phyloP scores from a whole-genome alignment of 2,888 invertebrate genomes.

The Ennomos erosarius region DNA sequence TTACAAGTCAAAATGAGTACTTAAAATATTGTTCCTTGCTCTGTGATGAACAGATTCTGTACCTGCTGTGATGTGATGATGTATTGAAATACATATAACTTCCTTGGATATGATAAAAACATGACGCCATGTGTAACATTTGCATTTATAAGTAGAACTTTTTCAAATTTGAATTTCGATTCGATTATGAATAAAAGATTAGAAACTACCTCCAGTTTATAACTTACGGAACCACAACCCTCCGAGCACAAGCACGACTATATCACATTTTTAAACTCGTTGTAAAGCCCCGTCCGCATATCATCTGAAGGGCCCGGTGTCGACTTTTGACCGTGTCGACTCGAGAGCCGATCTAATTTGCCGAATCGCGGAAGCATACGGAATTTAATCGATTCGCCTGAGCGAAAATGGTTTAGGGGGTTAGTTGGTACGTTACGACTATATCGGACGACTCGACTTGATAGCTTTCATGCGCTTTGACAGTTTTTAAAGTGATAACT shows the following conservation, averaged over 20 bases:
- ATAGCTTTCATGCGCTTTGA: conserved; percentile 27
- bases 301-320: conserved; percentile 70
- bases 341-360: conserved; percentile 82
- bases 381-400: conserved; percentile 74
- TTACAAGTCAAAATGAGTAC: too few species aligned
- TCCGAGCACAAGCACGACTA: conserved; percentile 39
- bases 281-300: conserved; percentile 69
- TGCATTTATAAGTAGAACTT: too few species aligned
- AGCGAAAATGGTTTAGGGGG: conserved; percentile 44
- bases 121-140: too few species aligned
- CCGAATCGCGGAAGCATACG: conserved; percentile 80
- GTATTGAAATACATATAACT: too few species aligned
- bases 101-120: too few species aligned
- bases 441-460: conserved; percentile 36
- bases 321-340: conserved; percentile 82
- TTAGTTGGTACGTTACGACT: conserved; percentile 29
- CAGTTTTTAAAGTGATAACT: conserved; percentile 23
- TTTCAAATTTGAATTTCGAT: too few species aligned
- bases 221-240: conserved; percentile 52
- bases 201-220: too few species aligned
- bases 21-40: too few species aligned
- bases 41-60: too few species aligned
- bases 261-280: conserved; percentile 69
- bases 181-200: too few species aligned
- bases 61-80: too few species aligned